Conservation (phyloP, 2,888 invertebrate species). For the Falcaria lacertinaria region DNA sequence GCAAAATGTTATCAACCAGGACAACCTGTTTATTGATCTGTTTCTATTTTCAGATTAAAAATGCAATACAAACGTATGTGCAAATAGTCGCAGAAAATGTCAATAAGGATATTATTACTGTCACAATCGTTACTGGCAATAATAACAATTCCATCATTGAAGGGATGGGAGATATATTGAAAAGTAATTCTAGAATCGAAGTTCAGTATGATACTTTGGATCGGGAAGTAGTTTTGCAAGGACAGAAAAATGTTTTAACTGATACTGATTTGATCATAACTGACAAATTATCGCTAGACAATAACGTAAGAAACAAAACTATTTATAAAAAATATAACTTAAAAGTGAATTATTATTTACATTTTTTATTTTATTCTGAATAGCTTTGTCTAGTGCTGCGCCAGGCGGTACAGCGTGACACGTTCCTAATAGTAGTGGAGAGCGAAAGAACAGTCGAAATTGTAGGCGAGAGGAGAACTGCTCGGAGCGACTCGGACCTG, state of each 20-base stretch:
- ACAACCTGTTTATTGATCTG: too few species aligned
- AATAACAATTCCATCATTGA: too few species aligned
- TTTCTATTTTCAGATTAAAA: constrained; percentile 22
- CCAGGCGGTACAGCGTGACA: constrained; percentile 17
- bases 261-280: neutral
- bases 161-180: neutral
- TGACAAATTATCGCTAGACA: constrained; percentile 18
- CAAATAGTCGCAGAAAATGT: constrained; percentile 39
- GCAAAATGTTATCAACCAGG: too few species aligned
- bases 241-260: neutral
- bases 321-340: too few species aligned
- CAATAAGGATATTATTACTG: constrained; percentile 22
- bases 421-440: constrained; percentile 28
- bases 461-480: constrained; percentile 1
- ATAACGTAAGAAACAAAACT: constrained; percentile 31
- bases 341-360: too few species aligned
- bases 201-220: neutral
- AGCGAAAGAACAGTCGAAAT: constrained; percentile 17
- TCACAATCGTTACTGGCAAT: constrained; percentile 3
- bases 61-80: constrained; percentile 21
- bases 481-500: constrained; percentile 17
- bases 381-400: constrained; percentile 28
- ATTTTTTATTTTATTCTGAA: constrained; percentile 7
- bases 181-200: neutral
- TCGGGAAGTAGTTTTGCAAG: neutral